Evolutionary conservation across 2,888 invertebrate genomes (phyloP), one percentile per base, ranked within the genome.

Genomic region (Heliothis peltigera): DNA sequence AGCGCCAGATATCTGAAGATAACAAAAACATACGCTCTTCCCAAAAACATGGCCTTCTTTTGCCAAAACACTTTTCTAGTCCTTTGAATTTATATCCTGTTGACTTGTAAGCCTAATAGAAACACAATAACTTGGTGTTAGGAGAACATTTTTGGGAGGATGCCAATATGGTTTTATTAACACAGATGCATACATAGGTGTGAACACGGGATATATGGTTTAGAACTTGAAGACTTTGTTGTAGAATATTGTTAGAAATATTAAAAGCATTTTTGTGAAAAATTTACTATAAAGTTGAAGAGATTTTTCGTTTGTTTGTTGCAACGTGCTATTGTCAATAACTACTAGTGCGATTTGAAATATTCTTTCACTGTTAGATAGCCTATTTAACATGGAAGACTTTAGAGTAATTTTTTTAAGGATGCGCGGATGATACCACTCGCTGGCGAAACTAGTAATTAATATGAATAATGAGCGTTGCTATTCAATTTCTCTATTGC

Each of bases 101-200:
- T 52, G 66, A 66, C 66, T 60, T 66, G 68, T 25, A 47, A 58
- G 42, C 2, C 46, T 54, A 62, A 69, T 62, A 7, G 56, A 46
- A 64, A 55, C 55, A 64, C 48, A 58, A 67, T 67, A 72, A 63
- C 67, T 53, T 60, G 52, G 63, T 47, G 63, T 51, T 48, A 54
- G 42, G 28, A 19, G 42, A 56, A 49, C 21, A 17, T 35, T 65
- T 32, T 46, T 65, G 62, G 71, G 21, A 46, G 42, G 17, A 17
- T 60, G 73, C 73, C 73, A 73, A 68, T 55, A 58, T 55, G 63
- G 56, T 72, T 68, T 64, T 68, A 67, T 68, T 67, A 67, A 68
- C 52, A 60, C 51, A 39, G 49, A n/a, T n/a, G n/a, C n/a, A 68
- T 54, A 63, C 60, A 64, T 54, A 44, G 51, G 62, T 62, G 15